Evolutionary conservation across 2,888 invertebrate species (phyloP).

Genomic region (Lathronympha strigana): DNA sequence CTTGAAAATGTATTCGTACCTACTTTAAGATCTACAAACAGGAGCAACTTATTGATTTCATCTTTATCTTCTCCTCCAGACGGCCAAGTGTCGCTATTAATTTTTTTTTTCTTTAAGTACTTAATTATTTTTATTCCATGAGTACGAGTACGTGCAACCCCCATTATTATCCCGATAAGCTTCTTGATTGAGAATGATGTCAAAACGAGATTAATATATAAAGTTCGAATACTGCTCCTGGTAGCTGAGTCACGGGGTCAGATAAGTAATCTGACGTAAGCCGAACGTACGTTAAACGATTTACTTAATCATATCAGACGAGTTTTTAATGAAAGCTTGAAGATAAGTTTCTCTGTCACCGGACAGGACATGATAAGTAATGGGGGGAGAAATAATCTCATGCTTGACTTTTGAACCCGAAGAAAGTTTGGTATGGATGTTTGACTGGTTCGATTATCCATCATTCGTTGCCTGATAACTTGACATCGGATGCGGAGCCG

Average conservation of each 20-base stretch:
- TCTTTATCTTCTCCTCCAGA: too few relatives aligned
- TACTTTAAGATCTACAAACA: too few relatives aligned
- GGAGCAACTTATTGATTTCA: too few relatives aligned
- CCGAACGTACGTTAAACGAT: slow-evolving; percentile 42
- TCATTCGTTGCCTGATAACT: background rate
- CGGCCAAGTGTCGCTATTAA: too few relatives aligned
- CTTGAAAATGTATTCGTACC: too few relatives aligned
- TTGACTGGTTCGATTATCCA: background rate
- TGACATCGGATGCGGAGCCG: too few relatives aligned
- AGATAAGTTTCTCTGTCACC: slow-evolving; percentile 40
- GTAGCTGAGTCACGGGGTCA: slow-evolving; percentile 47
- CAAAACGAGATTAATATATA: background rate
- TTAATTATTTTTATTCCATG: too few relatives aligned
- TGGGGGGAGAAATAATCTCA: slow-evolving; percentile 34
- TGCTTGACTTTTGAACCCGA: slow-evolving; percentile 27
- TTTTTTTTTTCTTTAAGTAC: too few relatives aligned
- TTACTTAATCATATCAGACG: slow-evolving; percentile 42
- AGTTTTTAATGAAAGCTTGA: slow-evolving; percentile 35
- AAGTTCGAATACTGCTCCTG: background rate
- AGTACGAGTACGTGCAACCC: too few relatives aligned
- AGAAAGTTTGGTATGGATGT: background rate
- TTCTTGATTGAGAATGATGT: background rate
- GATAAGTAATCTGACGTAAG: slow-evolving; percentile 60
- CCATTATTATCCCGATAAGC: slow-evolving; percentile 6
- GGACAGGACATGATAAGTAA: slow-evolving; percentile 35